Conservation (phyloP, 2,113 vertebrate species). For the Hydropotes inermis region DNA sequence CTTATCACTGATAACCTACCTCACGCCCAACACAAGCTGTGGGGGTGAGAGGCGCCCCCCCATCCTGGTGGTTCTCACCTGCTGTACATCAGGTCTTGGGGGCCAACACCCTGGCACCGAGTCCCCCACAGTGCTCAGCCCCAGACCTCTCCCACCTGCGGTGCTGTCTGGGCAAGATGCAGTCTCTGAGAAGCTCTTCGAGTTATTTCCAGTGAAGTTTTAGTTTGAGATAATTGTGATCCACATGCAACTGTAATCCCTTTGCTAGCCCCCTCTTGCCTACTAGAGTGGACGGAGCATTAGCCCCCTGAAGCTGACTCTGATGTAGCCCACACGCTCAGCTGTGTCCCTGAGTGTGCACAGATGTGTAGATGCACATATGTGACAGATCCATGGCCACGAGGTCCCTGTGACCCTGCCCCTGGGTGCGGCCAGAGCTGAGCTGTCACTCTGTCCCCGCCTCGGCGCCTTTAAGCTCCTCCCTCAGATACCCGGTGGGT, state of each 20-base stretch:
- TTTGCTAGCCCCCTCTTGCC: neutral
- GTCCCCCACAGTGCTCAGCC: neutral
- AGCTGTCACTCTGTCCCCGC: accelerated
- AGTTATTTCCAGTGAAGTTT: neutral
- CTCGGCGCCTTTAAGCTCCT: neutral
- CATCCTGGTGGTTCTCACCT: too few species aligned
- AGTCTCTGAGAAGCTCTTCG: neutral
- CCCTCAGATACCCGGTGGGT: neutral
- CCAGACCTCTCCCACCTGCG: neutral
- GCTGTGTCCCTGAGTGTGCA: neutral
- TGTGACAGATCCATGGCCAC: too few species aligned
- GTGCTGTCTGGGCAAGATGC: too few species aligned
- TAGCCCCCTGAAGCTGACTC: neutral
- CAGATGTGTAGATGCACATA: neutral
- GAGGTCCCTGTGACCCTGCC: neutral
- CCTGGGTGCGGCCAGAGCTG: accelerated
- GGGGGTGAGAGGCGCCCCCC: neutral
- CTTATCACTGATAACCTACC: neutral
- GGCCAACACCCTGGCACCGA: neutral
- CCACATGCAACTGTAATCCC: too few species aligned
- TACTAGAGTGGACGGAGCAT: neutral
- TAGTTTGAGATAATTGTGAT: neutral
- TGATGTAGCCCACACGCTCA: accelerated
- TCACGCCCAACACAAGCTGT: accelerated
- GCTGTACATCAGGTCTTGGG: neutral